Percentiles rank a stretch among this genome's conserved stretches.
phyloP scores from a whole-genome alignment of 2,113 vertebrate species.

The Oncorhynchus nerka region DNA sequence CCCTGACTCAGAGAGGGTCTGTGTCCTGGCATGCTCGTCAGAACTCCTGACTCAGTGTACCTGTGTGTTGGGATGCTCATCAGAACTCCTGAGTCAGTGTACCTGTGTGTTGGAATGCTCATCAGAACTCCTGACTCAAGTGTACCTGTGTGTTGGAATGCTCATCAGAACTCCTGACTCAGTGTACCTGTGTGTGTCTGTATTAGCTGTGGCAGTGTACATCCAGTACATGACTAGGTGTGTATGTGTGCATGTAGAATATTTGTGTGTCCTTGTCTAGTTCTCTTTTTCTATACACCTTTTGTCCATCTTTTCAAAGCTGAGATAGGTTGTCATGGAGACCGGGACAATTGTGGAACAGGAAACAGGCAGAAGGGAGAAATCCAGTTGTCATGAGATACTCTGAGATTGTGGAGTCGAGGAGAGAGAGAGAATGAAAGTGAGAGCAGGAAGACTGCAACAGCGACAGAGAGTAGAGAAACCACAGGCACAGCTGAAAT shows the following conservation, averaged over 20 bases:
- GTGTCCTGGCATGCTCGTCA: too few species aligned
- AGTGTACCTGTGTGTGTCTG: not conserved
- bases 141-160: not conserved
- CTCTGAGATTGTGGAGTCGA: not conserved
- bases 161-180: too few species aligned
- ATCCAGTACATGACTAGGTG: not conserved
- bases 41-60: not conserved
- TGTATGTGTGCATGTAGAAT: conserved; percentile 4
- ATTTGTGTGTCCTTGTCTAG: conserved; percentile 1
- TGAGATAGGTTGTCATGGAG: conserved; percentile 69
- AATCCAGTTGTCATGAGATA: conserved; percentile 49
- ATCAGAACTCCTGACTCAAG: not conserved
- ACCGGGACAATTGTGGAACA: conserved; percentile 63
- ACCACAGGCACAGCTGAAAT: not conserved
- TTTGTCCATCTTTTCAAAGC: conserved; percentile 62
- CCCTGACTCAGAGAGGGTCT: too few species aligned
- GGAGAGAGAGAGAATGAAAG: not conserved
- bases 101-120: not conserved
- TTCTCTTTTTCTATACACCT: conserved; percentile 39
- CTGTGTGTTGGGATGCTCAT: not conserved
- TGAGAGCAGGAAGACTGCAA: not conserved
- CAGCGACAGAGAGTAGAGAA: not conserved
- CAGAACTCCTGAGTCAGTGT: not conserved
- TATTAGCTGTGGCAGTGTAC: not conserved
- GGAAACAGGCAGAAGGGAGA: conserved; percentile 52